Percentiles rank a stretch among this genome's conserved stretches.
Conservation (phyloP, 2,888 invertebrate genomes). For the Aproaerema taeniolella region DNA sequence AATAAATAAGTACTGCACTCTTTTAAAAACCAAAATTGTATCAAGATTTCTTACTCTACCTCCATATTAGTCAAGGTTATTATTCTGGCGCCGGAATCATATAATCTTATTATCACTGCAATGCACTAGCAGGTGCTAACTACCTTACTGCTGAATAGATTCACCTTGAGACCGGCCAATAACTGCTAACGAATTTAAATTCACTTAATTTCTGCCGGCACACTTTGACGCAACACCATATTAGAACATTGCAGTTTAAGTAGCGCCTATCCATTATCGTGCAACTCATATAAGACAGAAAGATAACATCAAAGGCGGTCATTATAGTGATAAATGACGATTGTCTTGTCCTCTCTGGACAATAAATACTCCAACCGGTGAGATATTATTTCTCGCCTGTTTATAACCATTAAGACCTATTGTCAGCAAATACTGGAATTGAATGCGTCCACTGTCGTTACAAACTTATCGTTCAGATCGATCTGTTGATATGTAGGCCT, state of each 20-base stretch:
- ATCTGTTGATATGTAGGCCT: constrained; percentile 50
- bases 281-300: constrained; percentile 46
- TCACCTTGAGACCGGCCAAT: constrained; percentile 56
- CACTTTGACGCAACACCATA: not conserved
- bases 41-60: too few species aligned
- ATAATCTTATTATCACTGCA: constrained; percentile 29
- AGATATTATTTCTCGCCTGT: constrained; percentile 66
- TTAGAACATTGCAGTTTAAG: constrained; percentile 24
- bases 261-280: constrained; percentile 45
- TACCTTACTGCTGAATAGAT: too few species aligned
- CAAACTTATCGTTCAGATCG: constrained; percentile 54
- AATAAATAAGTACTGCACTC: too few species aligned
- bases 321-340: constrained; percentile 72
- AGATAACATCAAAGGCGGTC: constrained; percentile 72
- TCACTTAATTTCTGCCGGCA: constrained; percentile 13
- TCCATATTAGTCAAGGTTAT: too few species aligned
- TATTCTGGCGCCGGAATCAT: constrained; percentile 20
- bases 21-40: too few species aligned
- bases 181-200: constrained; percentile 37
- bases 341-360: constrained; percentile 66
- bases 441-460: constrained; percentile 58
- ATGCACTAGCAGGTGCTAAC: too few species aligned
- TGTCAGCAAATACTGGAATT: constrained; percentile 71
- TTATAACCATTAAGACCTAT: constrained; percentile 69
- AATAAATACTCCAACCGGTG: constrained; percentile 65